These are phyloP conservation scores for Ptilonorhynchus violaceus DNA, from an alignment of 2,113 vertebrate species.

Conservation along the genomic window DNA sequence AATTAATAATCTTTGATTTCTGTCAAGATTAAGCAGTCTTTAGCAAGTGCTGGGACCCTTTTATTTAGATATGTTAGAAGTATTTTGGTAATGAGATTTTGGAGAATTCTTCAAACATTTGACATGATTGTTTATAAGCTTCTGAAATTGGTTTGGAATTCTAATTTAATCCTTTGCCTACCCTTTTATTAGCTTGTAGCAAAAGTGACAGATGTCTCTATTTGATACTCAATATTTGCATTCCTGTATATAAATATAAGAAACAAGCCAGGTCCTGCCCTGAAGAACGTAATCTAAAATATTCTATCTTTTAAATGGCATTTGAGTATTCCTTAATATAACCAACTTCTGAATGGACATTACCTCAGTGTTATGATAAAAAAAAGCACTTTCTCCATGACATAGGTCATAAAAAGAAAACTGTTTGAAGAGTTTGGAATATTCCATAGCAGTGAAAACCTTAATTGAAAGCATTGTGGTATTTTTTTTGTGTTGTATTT, in stretches of 20 bases:
- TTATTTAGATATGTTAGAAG: not conserved
- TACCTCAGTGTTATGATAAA: not conserved
- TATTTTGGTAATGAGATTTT: not conserved
- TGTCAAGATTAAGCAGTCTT: not conserved
- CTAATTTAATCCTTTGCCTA: not conserved
- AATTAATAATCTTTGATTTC: not conserved
- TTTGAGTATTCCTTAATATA: not conserved
- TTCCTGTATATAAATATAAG: not conserved
- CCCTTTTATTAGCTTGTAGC: not conserved
- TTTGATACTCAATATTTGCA: not conserved
- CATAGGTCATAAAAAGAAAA: not conserved
- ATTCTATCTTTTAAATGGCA: not conserved
- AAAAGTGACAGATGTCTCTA: not conserved
- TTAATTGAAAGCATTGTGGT: not conserved
- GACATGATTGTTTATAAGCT: not conserved
- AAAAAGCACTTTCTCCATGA: not conserved
- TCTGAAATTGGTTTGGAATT: not conserved
- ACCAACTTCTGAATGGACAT: not conserved
- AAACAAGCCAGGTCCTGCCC: not conserved
- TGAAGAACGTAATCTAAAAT: not conserved
- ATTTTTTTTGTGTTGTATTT: not conserved
- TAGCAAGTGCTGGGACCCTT: not conserved
- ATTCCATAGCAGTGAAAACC: not conserved
- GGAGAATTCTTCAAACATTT: not conserved
- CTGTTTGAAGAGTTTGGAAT: not conserved